phyloP scores from a whole-genome alignment of 2,113 vertebrate genomes.

The Procavia capensis region DNA sequence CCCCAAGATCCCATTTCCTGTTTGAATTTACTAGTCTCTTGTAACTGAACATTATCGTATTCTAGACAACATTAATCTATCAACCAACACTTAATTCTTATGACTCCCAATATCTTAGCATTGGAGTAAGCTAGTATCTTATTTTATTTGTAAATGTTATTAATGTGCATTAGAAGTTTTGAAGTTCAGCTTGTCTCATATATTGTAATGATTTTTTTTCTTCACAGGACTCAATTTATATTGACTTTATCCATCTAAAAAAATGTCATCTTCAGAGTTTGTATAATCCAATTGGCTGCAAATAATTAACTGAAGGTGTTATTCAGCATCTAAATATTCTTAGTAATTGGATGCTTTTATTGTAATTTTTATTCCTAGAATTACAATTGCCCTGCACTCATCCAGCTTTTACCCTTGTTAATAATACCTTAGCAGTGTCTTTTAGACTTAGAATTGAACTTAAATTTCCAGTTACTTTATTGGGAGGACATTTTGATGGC shows the following conservation, averaged over 20 bases:
- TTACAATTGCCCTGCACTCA: neutral
- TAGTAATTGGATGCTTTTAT: conserved; percentile 25
- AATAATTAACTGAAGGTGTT: conserved; percentile 47
- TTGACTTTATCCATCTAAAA: conserved; percentile 23
- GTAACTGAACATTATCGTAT: neutral
- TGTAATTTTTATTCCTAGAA: conserved; percentile 22
- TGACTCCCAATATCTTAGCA: neutral
- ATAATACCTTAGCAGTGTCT: neutral
- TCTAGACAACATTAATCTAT: conserved; percentile 38
- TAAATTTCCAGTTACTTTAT: conserved; percentile 42
- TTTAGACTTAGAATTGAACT: conserved; percentile 29
- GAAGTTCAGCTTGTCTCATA: conserved; percentile 40
- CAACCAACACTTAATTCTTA: conserved; percentile 23
- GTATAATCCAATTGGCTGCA: neutral
- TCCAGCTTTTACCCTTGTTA: neutral
- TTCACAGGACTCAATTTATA: conserved; percentile 48
- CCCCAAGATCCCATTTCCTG: neutral
- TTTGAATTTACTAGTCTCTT: conserved; percentile 3
- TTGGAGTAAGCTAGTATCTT: conserved; percentile 25
- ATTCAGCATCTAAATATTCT: conserved; percentile 45
- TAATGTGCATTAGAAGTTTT: conserved; percentile 41
- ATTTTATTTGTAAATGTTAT: conserved; percentile 60
- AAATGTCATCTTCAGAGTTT: neutral
- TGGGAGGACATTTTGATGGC: neutral
- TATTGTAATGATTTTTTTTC: conserved; percentile 39